phyloP scores from a whole-genome alignment of 2,888 invertebrate genomes.

The Pediacus dermestoides region DNA sequence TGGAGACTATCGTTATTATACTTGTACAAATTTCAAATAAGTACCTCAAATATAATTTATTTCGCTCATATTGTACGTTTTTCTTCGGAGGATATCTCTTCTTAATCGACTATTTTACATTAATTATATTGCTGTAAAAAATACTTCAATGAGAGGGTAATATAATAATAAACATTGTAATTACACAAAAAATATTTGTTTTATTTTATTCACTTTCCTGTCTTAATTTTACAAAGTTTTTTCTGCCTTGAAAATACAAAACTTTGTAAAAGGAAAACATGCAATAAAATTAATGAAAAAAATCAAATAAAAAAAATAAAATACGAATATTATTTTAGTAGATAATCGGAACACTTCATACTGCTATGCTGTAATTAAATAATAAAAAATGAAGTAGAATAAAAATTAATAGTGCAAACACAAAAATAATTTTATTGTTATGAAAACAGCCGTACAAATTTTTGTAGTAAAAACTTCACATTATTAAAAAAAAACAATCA shows the following conservation, averaged over 20 bases:
- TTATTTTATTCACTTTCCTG: neutral
- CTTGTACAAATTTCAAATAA: constrained; percentile 20
- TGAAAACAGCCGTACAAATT: too few relatives aligned
- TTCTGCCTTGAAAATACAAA: too few relatives aligned
- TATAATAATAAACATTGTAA: too few relatives aligned
- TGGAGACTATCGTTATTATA: constrained; percentile 15
- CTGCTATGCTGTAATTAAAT: constrained; percentile 28
- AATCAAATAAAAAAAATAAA: constrained; percentile 22
- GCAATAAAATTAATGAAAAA: constrained; percentile 16
- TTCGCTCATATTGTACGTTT: constrained; percentile 26
- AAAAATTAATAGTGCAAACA: too few relatives aligned
- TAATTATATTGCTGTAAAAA: constrained; percentile 21
- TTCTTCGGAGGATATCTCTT: too few relatives aligned
- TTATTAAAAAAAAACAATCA: too few relatives aligned
- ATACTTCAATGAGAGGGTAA: too few relatives aligned
- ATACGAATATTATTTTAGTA: constrained; percentile 33
- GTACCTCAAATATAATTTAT: constrained; percentile 9
- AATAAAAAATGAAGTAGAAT: constrained; percentile 16
- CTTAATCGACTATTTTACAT: too few relatives aligned
- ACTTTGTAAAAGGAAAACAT: constrained; percentile 17
- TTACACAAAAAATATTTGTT: too few relatives aligned
- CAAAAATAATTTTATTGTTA: too few relatives aligned
- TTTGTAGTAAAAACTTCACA: too few relatives aligned
- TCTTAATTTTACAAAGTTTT: neutral
- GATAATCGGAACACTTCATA: constrained; percentile 38